Evolutionary conservation across 2,888 invertebrate genomes (phyloP).

Genomic region (Boloria euphrosyne): DNA sequence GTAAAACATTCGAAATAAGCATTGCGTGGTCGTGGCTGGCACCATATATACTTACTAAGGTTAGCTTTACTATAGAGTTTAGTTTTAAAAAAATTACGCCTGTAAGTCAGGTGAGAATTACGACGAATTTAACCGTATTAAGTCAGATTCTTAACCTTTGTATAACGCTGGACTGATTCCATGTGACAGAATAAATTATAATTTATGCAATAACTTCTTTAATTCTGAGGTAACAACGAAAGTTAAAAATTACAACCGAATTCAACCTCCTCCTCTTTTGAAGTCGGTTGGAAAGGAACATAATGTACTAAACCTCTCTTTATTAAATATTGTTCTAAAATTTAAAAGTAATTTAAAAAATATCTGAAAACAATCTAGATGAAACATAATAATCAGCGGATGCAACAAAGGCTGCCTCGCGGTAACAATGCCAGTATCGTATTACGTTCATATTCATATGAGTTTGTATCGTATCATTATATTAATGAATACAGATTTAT

Average conservation of each 20-base stretch:
- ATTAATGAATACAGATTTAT: slow-evolving; percentile 3
- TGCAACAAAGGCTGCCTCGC: slow-evolving; percentile 21
- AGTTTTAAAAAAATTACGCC: slow-evolving; percentile 6
- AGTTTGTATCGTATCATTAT: slow-evolving; percentile 4
- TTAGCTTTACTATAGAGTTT: neutral
- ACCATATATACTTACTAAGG: slow-evolving; percentile 2
- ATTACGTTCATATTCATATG: slow-evolving; percentile 15
- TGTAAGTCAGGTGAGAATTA: neutral
- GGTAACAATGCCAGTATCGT: slow-evolving; percentile 22
- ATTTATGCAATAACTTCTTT: too few species aligned
- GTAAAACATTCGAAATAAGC: slow-evolving; percentile 21
- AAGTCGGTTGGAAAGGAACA: too few species aligned
- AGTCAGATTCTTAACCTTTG: neutral
- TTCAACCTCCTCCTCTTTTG: too few species aligned
- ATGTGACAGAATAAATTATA: too few species aligned
- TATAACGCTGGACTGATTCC: neutral
- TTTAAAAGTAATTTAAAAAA: too few species aligned
- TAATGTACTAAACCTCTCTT: too few species aligned
- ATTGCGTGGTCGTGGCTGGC: slow-evolving; percentile 29
- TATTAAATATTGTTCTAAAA: too few species aligned
- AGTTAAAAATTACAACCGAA: too few species aligned
- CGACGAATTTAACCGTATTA: neutral
- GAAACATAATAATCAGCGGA: slow-evolving; percentile 21
- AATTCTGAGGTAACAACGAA: too few species aligned
- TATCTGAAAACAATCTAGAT: slow-evolving; percentile 13